Base-by-base conservation (phyloP, 2,888 invertebrate genomes). In the Lottia gigantea region DNA sequence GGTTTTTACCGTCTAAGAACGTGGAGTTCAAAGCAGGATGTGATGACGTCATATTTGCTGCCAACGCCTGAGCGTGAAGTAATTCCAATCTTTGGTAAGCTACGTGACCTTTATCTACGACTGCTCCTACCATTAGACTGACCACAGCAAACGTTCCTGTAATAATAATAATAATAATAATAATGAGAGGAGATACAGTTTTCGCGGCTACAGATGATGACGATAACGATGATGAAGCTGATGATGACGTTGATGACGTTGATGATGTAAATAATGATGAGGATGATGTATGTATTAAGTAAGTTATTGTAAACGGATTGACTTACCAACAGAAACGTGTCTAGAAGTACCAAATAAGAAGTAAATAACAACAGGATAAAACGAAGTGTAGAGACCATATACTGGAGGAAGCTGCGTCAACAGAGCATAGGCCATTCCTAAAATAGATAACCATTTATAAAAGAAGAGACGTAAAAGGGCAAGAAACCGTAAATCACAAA, bases 281-380 rank as follows among this genome's bases (percentile, higher is more conserved):
- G 2, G 31, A 31, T 31, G 31, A 31, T 31, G 31, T n/a, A n/a
- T n/a, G n/a, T n/a, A n/a, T n/a, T n/a, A n/a, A n/a, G n/a, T n/a
- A n/a, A n/a, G n/a, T n/a, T n/a, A n/a, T n/a, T n/a, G n/a, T n/a
- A 31, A 31, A 31, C 40, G 1, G 47, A 25, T 62, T 8, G 25
- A 77, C 83, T 89, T 89, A 93, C 94, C 96, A 91, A 96, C 93
- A 3, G 96, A 96, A 47, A 95, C 92, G 85, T 97, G 97, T 68
- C 92, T 92, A 0, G 96, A 96, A 0, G 96, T 95, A 55, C 96
- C 96, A 78, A 96, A 92, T 74, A 96, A 87, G 77, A 94, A 92
- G 88, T 97, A 97, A 25, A 95, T 89, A 4, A 96, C 90, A 0
- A 95, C 94, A 0, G 96, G 95, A 89, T 96, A 96, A 89, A 97